These are phyloP conservation scores for Synanthedon tipuliformis DNA, from an alignment of 2,888 invertebrate genomes.

Conservation along the genomic window DNA sequence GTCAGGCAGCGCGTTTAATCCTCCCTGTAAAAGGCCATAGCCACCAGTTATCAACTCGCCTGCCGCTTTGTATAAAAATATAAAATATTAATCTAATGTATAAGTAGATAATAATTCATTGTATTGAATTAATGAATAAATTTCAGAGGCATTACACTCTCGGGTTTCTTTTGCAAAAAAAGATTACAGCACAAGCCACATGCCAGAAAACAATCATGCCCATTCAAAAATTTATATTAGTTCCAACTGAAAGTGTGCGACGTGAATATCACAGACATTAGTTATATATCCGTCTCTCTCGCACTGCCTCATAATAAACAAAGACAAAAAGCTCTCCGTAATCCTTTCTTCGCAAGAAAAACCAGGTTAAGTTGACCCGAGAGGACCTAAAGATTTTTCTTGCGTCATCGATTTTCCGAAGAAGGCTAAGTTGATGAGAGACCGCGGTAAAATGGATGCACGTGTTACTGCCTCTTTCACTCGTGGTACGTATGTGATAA, in stretches of 20 bases:
- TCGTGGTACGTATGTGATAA: slow-evolving; percentile 59
- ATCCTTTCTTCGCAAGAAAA: slow-evolving; percentile 16
- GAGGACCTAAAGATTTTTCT: slow-evolving; percentile 14
- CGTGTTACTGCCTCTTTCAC: slow-evolving; percentile 25
- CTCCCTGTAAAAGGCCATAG: no score
- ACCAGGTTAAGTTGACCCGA: slow-evolving; percentile 21
- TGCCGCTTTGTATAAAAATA: no score
- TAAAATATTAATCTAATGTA: background rate
- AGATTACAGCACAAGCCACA: background rate
- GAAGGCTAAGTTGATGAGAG: background rate
- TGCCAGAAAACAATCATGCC: slow-evolving; percentile 13
- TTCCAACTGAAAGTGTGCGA: slow-evolving; percentile 4
- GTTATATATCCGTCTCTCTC: slow-evolving; percentile 5
- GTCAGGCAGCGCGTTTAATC: no score
- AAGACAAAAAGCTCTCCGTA: slow-evolving; percentile 39
- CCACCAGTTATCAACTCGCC: no score
- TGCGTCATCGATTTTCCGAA: background rate
- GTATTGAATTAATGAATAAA: background rate
- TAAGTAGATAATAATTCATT: background rate
- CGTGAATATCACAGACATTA: slow-evolving; percentile 26
- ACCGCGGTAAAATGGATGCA: slow-evolving; percentile 10
- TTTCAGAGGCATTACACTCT: background rate
- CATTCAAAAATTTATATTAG: slow-evolving; percentile 17
- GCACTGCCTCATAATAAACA: slow-evolving; percentile 34
- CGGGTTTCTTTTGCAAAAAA: background rate